Evolutionary conservation across 2,797 vertebrate species (phyloP).

Genomic region (Schizopygopsis pylzovi): DNA sequence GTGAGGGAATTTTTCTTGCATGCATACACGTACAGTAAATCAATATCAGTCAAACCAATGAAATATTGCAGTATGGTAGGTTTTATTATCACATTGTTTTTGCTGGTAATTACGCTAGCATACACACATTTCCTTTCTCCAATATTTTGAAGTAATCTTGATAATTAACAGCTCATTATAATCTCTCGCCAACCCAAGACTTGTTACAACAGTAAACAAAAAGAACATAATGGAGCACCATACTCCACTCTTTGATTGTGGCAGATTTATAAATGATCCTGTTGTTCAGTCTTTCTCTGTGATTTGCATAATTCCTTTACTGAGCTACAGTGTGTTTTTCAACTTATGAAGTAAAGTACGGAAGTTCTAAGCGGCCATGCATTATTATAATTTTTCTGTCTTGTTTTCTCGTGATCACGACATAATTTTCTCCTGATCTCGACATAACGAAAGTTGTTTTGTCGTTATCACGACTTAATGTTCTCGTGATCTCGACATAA

Average conservation of each 20-base stretch:
- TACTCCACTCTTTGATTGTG: neutral
- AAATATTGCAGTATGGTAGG: neutral
- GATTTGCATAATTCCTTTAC: conserved; percentile 12
- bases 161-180: neutral
- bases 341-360: neutral
- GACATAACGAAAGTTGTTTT: too few species aligned
- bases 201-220: neutral
- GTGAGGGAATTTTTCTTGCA: neutral
- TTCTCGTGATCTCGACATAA: too few species aligned
- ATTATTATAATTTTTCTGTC: too few species aligned
- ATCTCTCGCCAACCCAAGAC: neutral
- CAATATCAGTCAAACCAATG: neutral
- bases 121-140: neutral
- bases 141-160: neutral
- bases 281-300: neutral
- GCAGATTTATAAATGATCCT: conserved; percentile 12
- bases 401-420: too few species aligned
- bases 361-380: too few species aligned
- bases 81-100: conserved; percentile 5
- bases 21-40: neutral
- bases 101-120: neutral
- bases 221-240: neutral
- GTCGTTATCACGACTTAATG: too few species aligned
- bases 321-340: neutral
- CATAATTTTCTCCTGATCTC: too few species aligned